Percentiles rank a stretch among this genome's conserved stretches.
Evolutionary conservation across 2,888 invertebrate genomes (phyloP).

Genomic region (Drosophila cognata): DNA sequence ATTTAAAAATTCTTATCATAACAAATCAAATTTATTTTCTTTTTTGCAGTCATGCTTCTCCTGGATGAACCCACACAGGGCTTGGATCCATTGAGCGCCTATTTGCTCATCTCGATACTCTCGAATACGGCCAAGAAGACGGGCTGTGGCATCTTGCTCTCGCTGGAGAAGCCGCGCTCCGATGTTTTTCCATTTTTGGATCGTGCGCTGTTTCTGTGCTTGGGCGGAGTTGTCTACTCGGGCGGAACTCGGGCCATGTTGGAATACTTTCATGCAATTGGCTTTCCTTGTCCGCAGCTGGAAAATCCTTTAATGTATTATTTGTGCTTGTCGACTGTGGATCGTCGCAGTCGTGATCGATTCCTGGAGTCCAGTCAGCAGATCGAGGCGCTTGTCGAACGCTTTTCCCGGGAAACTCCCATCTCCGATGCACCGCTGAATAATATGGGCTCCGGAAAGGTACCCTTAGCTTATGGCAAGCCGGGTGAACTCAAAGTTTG

Average conservation of each 20-base stretch:
- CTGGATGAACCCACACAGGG: slow-evolving; percentile 98
- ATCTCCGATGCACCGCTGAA: slow-evolving; percentile 87
- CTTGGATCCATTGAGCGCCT: slow-evolving; percentile 97
- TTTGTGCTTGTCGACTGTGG: slow-evolving; percentile 88
- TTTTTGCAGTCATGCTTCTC: slow-evolving; percentile 90
- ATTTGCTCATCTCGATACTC: slow-evolving; percentile 96
- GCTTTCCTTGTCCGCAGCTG: slow-evolving; percentile 97
- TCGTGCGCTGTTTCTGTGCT: slow-evolving; percentile 94
- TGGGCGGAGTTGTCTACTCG: slow-evolving; percentile 96
- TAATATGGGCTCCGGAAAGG: slow-evolving; percentile 87
- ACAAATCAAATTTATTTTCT: not conserved
- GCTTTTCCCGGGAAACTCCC: slow-evolving; percentile 94
- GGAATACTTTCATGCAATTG: slow-evolving; percentile 97
- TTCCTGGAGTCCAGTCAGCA: slow-evolving; percentile 97
- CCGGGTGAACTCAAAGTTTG: slow-evolving; percentile 89
- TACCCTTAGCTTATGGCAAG: slow-evolving; percentile 91
- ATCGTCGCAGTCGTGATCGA: slow-evolving; percentile 91
- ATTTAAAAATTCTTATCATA: not conserved
- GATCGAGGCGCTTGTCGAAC: slow-evolving; percentile 95
- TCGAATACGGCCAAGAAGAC: slow-evolving; percentile 96
- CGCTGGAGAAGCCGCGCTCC: slow-evolving; percentile 96
- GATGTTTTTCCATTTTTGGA: slow-evolving; percentile 98
- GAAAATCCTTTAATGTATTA: slow-evolving; percentile 99
- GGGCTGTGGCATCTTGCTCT: slow-evolving; percentile 94
- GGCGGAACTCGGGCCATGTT: slow-evolving; percentile 96